phyloP scores from a whole-genome alignment of 2,113 vertebrate genomes.

The Meriones unguiculatus region DNA sequence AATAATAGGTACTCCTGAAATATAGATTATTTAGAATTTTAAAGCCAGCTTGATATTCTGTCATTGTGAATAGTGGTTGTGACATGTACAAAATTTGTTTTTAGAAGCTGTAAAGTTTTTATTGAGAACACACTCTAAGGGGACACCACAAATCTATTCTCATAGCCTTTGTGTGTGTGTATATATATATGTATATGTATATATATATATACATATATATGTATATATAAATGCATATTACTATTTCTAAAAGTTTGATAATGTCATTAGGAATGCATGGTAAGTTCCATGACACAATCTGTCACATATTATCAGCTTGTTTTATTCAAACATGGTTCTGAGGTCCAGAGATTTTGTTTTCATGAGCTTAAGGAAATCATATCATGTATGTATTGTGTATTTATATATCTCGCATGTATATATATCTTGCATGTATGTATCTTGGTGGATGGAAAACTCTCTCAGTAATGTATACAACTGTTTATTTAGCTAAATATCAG shows the following conservation, averaged over 20 bases:
- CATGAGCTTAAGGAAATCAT: not conserved
- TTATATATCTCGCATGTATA: no score
- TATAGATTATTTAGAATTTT: not conserved
- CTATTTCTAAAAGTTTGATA: not conserved
- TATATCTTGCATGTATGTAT: not conserved
- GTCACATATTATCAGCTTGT: not conserved
- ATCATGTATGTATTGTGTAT: not conserved
- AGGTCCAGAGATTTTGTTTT: not conserved
- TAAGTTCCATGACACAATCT: not conserved
- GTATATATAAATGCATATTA: not conserved
- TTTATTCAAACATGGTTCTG: not conserved
- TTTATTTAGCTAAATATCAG: not conserved
- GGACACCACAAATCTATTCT: not conserved
- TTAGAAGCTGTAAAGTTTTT: not conserved
- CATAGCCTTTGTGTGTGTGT: not conserved
- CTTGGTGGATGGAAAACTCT: not conserved
- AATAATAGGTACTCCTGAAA: not conserved
- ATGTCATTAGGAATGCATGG: rapidly evolving
- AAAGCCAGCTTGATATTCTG: not conserved
- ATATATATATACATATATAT: no score
- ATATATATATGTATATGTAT: no score
- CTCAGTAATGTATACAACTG: not conserved
- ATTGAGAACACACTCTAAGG: not conserved
- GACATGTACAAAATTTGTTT: not conserved
- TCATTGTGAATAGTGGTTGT: not conserved